Evolutionary conservation across 2,888 invertebrate species (phyloP), one percentile per base, ranked within the genome.

Genomic region (Thelaira solivaga): DNA sequence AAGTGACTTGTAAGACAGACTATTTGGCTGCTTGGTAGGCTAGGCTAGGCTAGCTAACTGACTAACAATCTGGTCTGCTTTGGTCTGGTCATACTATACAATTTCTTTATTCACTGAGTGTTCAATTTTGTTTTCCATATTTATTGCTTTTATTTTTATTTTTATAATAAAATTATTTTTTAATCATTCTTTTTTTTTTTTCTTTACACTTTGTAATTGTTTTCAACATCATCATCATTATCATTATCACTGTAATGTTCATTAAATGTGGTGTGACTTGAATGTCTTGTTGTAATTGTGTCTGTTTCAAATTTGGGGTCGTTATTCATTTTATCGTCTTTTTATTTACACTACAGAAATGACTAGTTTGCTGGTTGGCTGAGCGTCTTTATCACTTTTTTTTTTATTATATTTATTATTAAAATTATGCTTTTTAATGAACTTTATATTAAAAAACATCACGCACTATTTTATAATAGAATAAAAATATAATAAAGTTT

Each of bases 261-360:
- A 59, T 59, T 49, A 13, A 39, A 34, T 59, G 68, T 4, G 47
- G 68, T 20, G 20, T 59, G 47, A 20, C 47, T 68, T 41, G 20
- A n/a, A 41, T 22, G 13, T 31, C 43, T n/a, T 20, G 6, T 24
- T 49, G 34, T 24, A 36, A 18, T 18, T 55, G 24, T 55, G 55
- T 26, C 57, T 36, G 68, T 7, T 16, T 20, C 39, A 39, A 51
- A 29, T 69, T 69, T 45, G 68, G 67, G 68, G 68, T 69, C 68
- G 68, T 49, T 57, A 69, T 49, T 49, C 57, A 51, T 39, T 65
- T 49, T 49, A 57, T 69, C 57, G 36, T 68, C 36, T 68, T 36
- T 59, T 49, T 59, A 69, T 68, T 68, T 59, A 39, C 47, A 47
- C 39, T 68, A 29, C 24, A 45, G 18, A 31, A 45, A 31, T 13